Conservation (phyloP, 2,888 invertebrate genomes). For the Drosophila greeni region DNA sequence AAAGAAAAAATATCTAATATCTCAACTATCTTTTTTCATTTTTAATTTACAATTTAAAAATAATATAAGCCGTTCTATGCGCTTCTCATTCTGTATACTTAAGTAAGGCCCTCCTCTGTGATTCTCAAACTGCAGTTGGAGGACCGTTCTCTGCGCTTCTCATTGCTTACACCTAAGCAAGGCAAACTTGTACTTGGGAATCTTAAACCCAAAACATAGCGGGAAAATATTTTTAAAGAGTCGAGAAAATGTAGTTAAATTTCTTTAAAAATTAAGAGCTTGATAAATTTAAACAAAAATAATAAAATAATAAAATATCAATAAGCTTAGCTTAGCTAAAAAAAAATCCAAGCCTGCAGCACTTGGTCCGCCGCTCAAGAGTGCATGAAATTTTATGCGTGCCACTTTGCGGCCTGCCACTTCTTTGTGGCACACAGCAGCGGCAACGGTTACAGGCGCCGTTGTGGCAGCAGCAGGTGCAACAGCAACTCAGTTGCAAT, state of each 20-base stretch:
- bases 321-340: too few relatives aligned
- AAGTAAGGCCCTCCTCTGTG: too few relatives aligned
- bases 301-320: not conserved
- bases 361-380: constrained; percentile 49
- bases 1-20: too few relatives aligned
- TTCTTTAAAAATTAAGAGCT: too few relatives aligned
- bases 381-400: constrained; percentile 76
- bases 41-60: not conserved
- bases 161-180: not conserved
- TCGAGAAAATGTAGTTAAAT: not conserved
- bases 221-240: not conserved
- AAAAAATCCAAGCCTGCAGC: not conserved
- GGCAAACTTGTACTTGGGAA: not conserved
- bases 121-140: too few relatives aligned
- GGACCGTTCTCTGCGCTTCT: too few relatives aligned
- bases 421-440: constrained; percentile 24
- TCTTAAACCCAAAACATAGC: not conserved
- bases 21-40: too few relatives aligned
- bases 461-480: constrained; percentile 10
- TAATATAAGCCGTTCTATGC: too few relatives aligned
- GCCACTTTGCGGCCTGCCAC: constrained; percentile 56
- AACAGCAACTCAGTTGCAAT: constrained; percentile 66
- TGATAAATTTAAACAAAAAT: too few relatives aligned
- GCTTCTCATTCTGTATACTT: too few relatives aligned
- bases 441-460: constrained; percentile 8